Base-by-base conservation (phyloP, 2,888 invertebrate genomes). In the Baccha elongata region DNA sequence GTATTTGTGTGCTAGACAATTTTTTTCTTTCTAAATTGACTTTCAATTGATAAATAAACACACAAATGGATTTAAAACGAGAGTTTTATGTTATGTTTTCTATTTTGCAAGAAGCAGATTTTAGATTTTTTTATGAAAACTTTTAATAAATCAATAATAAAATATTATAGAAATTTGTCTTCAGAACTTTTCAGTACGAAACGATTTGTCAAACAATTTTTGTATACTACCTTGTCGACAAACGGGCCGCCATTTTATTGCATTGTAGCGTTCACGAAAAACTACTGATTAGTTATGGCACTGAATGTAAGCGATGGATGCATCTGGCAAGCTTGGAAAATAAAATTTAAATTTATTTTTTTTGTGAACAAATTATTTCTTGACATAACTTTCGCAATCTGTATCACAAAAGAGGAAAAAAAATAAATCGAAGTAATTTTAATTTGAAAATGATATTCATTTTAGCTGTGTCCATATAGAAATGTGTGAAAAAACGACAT, bases 191-290 rank as follows among this genome's bases (percentile, higher is more conserved):
- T 50, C 44, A 42, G 62, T 65, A 71, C 60, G 60, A 26, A 67
- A n/a, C n/a, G 74, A 72, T 62, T 72, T 68, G 76, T 76, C 78
- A 83, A 83, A 78, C 76, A 78, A 72, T 35, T 58, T 53, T 67
- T 8, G 10, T 13, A 44, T 7, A 72, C 83, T 83, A 19, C 64
- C 2, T 83, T 83, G 78, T 58, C 83, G 55, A 17, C 58, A n/a
- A 19, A 23, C 29, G 15, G 17, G 55, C 75, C 67, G 83, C 83
- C 83, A 83, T 83, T 83, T 83, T 83, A 53, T 68, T 83, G 11
- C 2, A 19, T 52, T 32, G 11, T 21, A 13, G 11, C 35, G 58
- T 79, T 73, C 72, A 21, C 4, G 32, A 19, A 21, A 17, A 0
- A 6, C 10, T 19, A 10, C 17, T 3, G 0, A 21, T 0, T 1